Conservation (phyloP, 1,140 invertebrate species). For the Aphelenchoides fujianensis region DNA sequence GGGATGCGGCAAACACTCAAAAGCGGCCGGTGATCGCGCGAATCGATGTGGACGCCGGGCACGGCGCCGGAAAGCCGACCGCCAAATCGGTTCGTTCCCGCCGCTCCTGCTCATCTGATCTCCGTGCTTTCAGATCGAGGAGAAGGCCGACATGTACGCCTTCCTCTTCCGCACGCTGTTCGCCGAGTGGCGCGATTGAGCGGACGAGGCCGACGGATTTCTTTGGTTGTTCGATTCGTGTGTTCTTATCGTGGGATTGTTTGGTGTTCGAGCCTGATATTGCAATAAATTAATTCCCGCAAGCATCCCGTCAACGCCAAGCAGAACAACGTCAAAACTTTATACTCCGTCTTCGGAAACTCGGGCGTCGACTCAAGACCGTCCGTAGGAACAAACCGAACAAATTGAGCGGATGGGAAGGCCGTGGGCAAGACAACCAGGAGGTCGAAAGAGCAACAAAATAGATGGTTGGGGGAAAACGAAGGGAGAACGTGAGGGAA, state of each 20-base stretch:
- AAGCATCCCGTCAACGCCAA: background rate
- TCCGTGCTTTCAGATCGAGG: too few species aligned
- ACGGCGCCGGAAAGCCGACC: conserved; percentile 69
- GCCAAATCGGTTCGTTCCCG: too few species aligned
- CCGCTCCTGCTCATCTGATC: too few species aligned
- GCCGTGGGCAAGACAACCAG: too few species aligned
- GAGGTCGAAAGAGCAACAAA: too few species aligned
- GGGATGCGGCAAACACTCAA: conserved; percentile 70
- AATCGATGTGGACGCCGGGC: conserved; percentile 90
- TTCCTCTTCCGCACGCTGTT: background rate
- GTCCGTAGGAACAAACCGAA: background rate
- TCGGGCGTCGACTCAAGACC: background rate
- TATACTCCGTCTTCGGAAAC: background rate
- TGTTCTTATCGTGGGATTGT: too few species aligned
- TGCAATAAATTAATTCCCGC: background rate
- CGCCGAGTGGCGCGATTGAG: background rate
- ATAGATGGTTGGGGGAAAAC: too few species aligned
- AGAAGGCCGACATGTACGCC: background rate
- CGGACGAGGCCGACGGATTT: background rate
- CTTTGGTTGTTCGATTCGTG: background rate
- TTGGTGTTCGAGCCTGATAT: background rate
- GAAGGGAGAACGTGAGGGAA: too few species aligned
- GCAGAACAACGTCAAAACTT: background rate
- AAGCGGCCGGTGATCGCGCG: conserved; percentile 82
- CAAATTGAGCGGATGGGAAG: too few species aligned